Conservation (phyloP, 1,140 invertebrate species). For the Bradysia coprophila region DNA sequence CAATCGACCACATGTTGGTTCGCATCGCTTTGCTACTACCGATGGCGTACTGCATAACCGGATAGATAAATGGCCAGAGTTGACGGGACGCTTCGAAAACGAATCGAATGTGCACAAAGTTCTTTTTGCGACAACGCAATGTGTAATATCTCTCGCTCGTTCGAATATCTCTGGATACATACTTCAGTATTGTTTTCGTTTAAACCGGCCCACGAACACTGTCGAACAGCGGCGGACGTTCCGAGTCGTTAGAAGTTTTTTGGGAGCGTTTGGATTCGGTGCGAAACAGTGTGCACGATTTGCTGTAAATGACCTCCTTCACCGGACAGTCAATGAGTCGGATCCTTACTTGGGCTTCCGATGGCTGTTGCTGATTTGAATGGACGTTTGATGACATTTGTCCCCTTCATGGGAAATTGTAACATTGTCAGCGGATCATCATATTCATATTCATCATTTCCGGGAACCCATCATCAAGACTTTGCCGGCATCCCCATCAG, state of each 20-base stretch:
- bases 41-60: conserved; percentile 71
- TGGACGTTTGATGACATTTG: conserved; percentile 28
- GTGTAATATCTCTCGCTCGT: conserved; percentile 76
- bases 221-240: conserved; percentile 79
- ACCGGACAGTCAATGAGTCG: not conserved
- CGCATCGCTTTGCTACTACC: conserved; percentile 62
- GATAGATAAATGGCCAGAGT: conserved; percentile 76
- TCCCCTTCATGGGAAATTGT: conserved; percentile 23
- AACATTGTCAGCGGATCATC: not conserved
- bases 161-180: conserved; percentile 80
- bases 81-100: conserved; percentile 67
- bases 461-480: conserved; percentile 6
- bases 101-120: conserved; percentile 91
- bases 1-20: conserved; percentile 67
- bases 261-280: conserved; percentile 69
- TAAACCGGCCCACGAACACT: conserved; percentile 82
- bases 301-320: conserved; percentile 73
- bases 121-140: conserved; percentile 80
- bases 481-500: conserved; percentile 34
- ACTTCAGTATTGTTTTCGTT: conserved; percentile 82
- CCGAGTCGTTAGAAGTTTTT: conserved; percentile 63
- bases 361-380: conserved; percentile 8
- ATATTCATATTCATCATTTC: conserved; percentile 32
- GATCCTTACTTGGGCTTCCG: not conserved
- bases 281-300: conserved; percentile 73